Conservation (phyloP, 2,113 vertebrate species). For the Zingel zingel region DNA sequence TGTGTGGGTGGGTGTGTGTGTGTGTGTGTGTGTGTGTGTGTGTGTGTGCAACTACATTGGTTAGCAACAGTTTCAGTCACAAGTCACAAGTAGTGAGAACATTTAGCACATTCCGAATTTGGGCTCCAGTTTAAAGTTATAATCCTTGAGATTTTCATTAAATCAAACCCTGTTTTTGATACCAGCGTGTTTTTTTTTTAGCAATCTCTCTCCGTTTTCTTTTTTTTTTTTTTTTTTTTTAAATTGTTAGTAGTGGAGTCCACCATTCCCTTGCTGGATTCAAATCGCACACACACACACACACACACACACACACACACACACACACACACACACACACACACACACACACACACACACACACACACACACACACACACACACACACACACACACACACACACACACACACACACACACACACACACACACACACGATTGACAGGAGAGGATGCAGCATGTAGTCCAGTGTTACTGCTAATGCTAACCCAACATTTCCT, state of each 20-base stretch:
- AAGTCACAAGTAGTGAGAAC: conserved; percentile 12
- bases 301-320: no score
- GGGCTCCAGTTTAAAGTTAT: conserved; percentile 19
- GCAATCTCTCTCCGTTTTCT: background rate
- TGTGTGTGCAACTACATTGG: background rate
- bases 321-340: background rate
- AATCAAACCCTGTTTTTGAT: background rate
- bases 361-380: no score
- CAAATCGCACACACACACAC: background rate
- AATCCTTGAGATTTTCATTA: conserved; percentile 17
- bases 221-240: no score
- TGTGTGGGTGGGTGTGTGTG: background rate
- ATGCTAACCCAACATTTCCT: background rate
- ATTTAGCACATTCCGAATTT: conserved; percentile 21
- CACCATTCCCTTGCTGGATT: background rate
- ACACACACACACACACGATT: background rate
- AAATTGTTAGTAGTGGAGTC: background rate
- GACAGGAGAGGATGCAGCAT: background rate
- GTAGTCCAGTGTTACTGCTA: background rate
- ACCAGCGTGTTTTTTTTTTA: background rate
- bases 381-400: no score
- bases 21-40: background rate
- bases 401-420: no score
- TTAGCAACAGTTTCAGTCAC: conserved; percentile 16
- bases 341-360: rapidly evolving